These are phyloP conservation scores for Oreochromis spilurus DNA, from an alignment of 2,113 vertebrate genomes.

Conservation along the genomic window DNA sequence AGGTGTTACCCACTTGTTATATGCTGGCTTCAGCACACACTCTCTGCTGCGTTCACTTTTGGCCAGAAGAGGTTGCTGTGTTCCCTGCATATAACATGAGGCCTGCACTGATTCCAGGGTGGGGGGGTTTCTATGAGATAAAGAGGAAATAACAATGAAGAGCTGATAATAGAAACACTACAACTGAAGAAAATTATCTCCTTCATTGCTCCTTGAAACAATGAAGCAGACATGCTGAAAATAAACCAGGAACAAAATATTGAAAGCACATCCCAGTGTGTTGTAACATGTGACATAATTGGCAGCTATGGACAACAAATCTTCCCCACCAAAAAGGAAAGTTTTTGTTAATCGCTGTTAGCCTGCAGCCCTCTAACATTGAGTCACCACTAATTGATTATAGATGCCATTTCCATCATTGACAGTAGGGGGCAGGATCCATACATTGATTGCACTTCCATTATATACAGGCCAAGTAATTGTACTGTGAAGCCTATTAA, in stretches of 20 bases:
- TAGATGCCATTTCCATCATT: conserved; percentile 66
- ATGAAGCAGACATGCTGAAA: not conserved
- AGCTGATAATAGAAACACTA: not conserved
- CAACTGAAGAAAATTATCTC: not conserved
- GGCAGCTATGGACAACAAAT: not conserved
- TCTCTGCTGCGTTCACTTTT: conserved; percentile 32
- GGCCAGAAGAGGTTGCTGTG: conserved; percentile 72
- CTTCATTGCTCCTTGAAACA: not conserved
- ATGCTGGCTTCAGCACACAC: not conserved
- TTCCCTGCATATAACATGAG: conserved; percentile 47
- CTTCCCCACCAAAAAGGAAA: not conserved
- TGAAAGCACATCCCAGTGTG: not conserved
- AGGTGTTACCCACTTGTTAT: conserved; percentile 4
- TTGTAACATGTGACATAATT: not conserved
- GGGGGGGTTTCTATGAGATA: not conserved
- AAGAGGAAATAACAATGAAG: not conserved
- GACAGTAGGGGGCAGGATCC: conserved; percentile 69
- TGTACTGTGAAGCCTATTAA: conserved; percentile 45
- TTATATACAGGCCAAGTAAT: conserved; percentile 43
- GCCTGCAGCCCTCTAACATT: not conserved
- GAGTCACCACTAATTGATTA: conserved; percentile 63
- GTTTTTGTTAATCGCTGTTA: not conserved
- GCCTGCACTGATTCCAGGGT: not conserved
- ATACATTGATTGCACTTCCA: conserved; percentile 63
- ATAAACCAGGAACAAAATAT: not conserved